phyloP scores from a whole-genome alignment of 2,888 invertebrate genomes.

The Scelioninae gen. 1 region DNA sequence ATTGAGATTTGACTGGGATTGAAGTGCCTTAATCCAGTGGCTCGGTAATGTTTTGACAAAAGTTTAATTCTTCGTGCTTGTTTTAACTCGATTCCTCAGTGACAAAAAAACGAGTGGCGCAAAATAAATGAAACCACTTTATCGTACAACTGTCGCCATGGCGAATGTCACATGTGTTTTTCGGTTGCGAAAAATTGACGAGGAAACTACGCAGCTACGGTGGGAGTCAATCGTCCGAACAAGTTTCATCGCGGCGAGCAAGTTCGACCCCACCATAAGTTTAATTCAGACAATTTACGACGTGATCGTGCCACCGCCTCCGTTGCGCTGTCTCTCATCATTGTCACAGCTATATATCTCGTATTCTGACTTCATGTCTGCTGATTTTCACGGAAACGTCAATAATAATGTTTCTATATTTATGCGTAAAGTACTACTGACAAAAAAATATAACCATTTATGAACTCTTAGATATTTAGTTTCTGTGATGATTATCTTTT shows the following conservation, averaged over 20 bases:
- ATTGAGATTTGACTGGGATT: slow-evolving; percentile 75
- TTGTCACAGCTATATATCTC: slow-evolving; percentile 49
- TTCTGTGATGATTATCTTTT: too few relatives aligned
- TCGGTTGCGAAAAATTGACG: slow-evolving; percentile 55
- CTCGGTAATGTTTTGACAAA: slow-evolving; percentile 71
- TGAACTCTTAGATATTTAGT: too few relatives aligned
- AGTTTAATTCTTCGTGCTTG: slow-evolving; percentile 44
- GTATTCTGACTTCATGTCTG: slow-evolving; percentile 36
- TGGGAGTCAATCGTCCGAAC: slow-evolving; percentile 62
- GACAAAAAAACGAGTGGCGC: slow-evolving; percentile 2
- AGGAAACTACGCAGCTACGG: slow-evolving; percentile 60
- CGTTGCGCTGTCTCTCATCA: slow-evolving; percentile 53
- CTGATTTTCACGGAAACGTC: slow-evolving; percentile 53
- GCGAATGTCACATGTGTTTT: slow-evolving; percentile 42
- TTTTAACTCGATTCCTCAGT: slow-evolving; percentile 10
- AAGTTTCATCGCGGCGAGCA: slow-evolving; percentile 74
- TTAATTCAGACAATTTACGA: slow-evolving; percentile 82
- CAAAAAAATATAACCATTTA: too few relatives aligned
- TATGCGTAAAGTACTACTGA: too few relatives aligned
- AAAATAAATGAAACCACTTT: slow-evolving; percentile 42
- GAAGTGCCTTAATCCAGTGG: slow-evolving; percentile 74
- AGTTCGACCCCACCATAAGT: slow-evolving; percentile 78
- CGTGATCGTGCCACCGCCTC: slow-evolving; percentile 75
- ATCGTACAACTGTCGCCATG: slow-evolving; percentile 15
- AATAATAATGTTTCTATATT: slow-evolving; percentile 40